Conservation (phyloP, 2,113 vertebrate genomes). For the Leiothrix lutea region DNA sequence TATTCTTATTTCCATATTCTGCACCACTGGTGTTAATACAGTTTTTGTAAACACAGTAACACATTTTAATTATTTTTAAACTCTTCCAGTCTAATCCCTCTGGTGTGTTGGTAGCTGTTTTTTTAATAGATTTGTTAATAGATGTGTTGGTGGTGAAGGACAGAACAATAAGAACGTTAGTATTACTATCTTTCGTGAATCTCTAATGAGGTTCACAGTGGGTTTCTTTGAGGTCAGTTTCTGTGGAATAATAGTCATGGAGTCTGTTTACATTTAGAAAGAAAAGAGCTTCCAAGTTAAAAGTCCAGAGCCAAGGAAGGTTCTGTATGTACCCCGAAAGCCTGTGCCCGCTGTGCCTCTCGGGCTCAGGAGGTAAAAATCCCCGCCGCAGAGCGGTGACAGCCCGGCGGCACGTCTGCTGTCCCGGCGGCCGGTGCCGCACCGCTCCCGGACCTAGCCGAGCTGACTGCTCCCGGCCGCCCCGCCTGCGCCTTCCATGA, state of each 20-base stretch:
- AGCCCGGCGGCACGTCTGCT: fast-evolving
- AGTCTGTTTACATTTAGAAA: not conserved
- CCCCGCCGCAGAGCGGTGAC: fast-evolving
- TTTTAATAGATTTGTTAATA: not conserved
- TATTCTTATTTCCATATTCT: not conserved
- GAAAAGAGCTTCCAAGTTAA: not conserved
- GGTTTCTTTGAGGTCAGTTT: not conserved
- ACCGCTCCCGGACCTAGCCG: fast-evolving
- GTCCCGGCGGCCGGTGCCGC: not conserved
- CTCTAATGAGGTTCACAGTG: not conserved
- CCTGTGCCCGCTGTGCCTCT: fast-evolving
- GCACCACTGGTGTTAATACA: not conserved
- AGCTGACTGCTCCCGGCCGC: no score
- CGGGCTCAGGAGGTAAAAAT: not conserved
- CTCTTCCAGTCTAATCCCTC: not conserved
- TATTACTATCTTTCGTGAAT: not conserved
- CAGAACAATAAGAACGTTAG: not conserved
- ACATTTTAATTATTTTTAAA: not conserved
- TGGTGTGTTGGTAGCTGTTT: not conserved
- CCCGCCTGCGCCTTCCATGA: not conserved
- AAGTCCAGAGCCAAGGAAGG: no score
- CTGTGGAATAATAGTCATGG: not conserved
- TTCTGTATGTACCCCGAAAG: fast-evolving
- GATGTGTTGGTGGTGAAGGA: not conserved
- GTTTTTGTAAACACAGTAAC: not conserved